Evolutionary conservation across 2,888 invertebrate genomes (phyloP).

Genomic region (Leptinotarsa rubiginosa): DNA sequence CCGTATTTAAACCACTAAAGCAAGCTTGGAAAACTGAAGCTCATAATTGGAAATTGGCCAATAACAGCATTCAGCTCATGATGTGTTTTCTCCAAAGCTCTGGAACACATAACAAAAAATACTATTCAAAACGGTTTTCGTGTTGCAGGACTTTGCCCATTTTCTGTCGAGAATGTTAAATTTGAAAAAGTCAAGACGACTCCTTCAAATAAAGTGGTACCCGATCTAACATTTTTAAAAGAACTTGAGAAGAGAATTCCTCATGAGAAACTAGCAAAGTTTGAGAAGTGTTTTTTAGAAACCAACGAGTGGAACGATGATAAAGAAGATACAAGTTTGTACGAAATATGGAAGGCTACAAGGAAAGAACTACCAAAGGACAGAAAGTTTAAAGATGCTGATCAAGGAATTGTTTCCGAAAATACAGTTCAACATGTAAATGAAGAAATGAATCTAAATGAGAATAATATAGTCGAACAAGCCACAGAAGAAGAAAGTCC

Average conservation of each 20-base stretch:
- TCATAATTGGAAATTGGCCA: slow-evolving; percentile 5
- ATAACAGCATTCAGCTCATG: slow-evolving; percentile 22
- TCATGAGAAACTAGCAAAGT: background rate
- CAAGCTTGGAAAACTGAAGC: slow-evolving; percentile 24
- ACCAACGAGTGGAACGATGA: background rate
- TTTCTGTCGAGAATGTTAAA: slow-evolving; percentile 17
- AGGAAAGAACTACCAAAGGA: background rate
- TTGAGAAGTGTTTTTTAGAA: background rate
- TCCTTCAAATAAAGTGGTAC: background rate
- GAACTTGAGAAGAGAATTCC: background rate
- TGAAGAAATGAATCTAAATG: background rate
- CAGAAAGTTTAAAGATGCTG: background rate
- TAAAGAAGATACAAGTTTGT: background rate
- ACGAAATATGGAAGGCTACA: background rate
- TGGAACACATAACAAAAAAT: slow-evolving; percentile 9
- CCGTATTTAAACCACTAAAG: slow-evolving; percentile 31
- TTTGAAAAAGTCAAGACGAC: slow-evolving; percentile 4
- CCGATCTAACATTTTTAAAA: background rate
- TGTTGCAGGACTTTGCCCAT: background rate
- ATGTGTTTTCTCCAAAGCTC: slow-evolving; percentile 18
- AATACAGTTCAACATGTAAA: background rate
- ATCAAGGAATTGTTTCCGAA: background rate
- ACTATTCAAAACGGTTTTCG: slow-evolving; percentile 23
- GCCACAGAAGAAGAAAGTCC: background rate
- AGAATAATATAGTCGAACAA: background rate